Base-by-base conservation (phyloP, 2,888 invertebrate genomes). In the Epirrhoe alternata region DNA sequence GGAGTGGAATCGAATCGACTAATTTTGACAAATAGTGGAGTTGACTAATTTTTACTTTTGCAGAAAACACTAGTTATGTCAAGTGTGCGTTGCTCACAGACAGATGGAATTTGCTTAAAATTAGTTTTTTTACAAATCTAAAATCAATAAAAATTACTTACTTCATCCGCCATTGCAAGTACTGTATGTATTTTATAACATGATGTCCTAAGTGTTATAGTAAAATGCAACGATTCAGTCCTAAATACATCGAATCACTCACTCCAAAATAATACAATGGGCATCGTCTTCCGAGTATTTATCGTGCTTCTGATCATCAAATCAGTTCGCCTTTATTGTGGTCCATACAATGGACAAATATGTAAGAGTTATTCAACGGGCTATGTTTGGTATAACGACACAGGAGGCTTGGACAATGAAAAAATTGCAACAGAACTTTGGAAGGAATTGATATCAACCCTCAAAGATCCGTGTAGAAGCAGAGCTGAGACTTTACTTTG, bases 401-500 rank as follows among this genome's bases (percentile, higher is more conserved):
- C 95, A 61, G 95, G 95, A 67, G 97, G 96, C 47, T 95, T 96
- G 91, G 94, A 97, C 78, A 98, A 98, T 87, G 98, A 98, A 84
- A 95, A 96, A 83, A 97, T 98, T 64, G 96, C 97, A 0, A 94
- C 95, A 6, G 96, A 96, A 54, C 90, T 98, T 30, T 98, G 97
- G 97, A 96, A 96, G 74, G 98, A 98, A 93, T 94, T 98, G 87
- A 96, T 98, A 81, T 94, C 94, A 8, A 95, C 95, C 61, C 92
- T 98, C 50, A 95, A 95, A 66, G 97, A 97, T 79, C 96, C 97
- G 49, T 99, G 99, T 88, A 95, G 97, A 66, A 95, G 95, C 72
- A 97, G 97, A 66, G 98, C 98, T 54, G 97, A 98, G 95, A 97
- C 96, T 94, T 94, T 99, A 84, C 91, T 99, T 14, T 99, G 99